Evolutionary conservation across 2,113 vertebrate genomes (phyloP).

Genomic region (Clarias gariepinus): DNA sequence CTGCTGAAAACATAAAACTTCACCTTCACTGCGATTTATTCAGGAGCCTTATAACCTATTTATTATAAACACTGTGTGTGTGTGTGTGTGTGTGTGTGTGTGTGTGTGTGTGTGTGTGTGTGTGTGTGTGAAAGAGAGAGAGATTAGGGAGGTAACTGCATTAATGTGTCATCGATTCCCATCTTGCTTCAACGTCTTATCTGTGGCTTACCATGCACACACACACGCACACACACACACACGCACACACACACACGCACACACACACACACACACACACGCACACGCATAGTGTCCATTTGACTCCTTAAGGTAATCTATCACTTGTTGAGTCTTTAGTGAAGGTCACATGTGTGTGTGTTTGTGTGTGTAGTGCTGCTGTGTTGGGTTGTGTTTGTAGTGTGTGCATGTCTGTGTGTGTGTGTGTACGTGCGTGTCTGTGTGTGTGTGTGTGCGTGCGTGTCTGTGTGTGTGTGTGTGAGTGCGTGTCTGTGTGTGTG

Average conservation of each 20-base stretch:
- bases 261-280: not conserved
- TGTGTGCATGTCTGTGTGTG: no score
- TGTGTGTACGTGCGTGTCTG: no score
- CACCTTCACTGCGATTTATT: not conserved
- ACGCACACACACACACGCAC: not conserved
- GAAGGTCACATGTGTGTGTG: conserved; percentile 1
- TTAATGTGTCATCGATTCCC: conserved; percentile 4
- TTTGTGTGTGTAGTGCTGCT: not conserved
- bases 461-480: no score
- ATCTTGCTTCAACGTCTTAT: not conserved
- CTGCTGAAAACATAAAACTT: not conserved
- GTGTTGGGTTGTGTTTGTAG: no score
- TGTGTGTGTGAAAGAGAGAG: not conserved
- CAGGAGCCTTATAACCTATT: not conserved
- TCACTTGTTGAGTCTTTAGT: conserved; percentile 14
- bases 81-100: not conserved
- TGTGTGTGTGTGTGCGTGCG: no score
- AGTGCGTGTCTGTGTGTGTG: no score
- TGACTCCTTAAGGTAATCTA: not conserved
- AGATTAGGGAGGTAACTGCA: not conserved
- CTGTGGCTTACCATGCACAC: not conserved
- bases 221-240: not conserved
- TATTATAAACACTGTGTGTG: not conserved
- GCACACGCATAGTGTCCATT: not conserved
- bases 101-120: not conserved